Evolutionary conservation across 2,797 vertebrate genomes (phyloP).

Genomic region (Gymnodraco acuticeps): DNA sequence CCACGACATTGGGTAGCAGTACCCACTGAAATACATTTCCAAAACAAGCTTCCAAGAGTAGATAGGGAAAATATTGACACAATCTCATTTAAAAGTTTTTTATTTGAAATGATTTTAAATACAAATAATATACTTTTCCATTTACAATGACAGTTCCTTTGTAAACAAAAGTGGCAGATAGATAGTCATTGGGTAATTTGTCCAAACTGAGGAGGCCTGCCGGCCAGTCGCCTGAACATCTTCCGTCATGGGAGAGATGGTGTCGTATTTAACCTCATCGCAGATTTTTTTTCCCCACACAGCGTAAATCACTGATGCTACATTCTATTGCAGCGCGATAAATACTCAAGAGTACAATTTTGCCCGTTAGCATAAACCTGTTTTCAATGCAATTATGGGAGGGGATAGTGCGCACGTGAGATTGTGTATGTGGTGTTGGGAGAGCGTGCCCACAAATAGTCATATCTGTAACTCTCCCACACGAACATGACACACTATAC

Average conservation of each 20-base stretch:
- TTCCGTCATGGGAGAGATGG: conserved; percentile 64
- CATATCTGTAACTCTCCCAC: conserved; percentile 43
- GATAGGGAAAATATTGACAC: not conserved
- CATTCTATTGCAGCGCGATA: conserved; percentile 82
- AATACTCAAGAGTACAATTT: conserved; percentile 72
- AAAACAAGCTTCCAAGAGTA: not conserved
- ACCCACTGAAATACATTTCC: not conserved
- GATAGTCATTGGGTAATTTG: conserved; percentile 79
- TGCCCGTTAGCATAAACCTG: conserved; percentile 61
- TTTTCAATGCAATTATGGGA: conserved; percentile 60
- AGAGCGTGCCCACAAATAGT: conserved; percentile 51
- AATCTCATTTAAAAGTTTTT: conserved; percentile 87
- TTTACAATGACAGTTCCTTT: conserved; percentile 93
- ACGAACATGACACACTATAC: conserved; percentile 37
- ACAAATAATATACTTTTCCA: conserved; percentile 94
- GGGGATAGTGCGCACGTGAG: conserved; percentile 36
- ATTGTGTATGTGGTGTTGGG: conserved; percentile 12
- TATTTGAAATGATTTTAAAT: conserved; percentile 96
- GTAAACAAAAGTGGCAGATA: conserved; percentile 91
- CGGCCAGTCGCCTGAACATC: conserved; percentile 36
- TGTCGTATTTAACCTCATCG: conserved; percentile 73
- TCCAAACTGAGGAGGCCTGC: conserved; percentile 57
- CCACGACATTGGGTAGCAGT: not conserved
- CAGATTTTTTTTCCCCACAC: conserved; percentile 70
- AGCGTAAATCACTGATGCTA: conserved; percentile 81